Evolutionary conservation across 2,113 vertebrate genomes (phyloP).

Genomic region (Pterocles burchelli): DNA sequence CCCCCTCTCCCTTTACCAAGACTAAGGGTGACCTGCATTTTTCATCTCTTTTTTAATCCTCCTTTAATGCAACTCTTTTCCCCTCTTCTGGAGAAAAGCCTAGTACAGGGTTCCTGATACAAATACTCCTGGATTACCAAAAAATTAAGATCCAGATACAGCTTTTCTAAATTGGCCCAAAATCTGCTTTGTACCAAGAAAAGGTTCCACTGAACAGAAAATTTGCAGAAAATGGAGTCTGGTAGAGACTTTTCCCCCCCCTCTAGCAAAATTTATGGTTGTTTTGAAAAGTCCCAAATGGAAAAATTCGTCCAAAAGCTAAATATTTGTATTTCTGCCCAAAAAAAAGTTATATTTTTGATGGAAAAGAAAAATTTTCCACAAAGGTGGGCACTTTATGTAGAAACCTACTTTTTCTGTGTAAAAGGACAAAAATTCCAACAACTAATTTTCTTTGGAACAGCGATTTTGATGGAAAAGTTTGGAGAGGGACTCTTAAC

Average conservation of each 20-base stretch:
- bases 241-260: neutral
- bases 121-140: neutral
- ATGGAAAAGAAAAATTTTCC: neutral
- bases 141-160: neutral
- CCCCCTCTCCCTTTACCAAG: neutral
- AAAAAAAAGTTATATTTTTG: neutral
- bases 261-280: neutral
- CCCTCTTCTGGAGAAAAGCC: neutral
- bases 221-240: neutral
- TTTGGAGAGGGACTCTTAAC: neutral
- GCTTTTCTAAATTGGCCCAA: neutral
- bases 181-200: neutral
- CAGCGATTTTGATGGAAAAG: neutral
- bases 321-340: neutral
- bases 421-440: neutral
- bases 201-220: neutral
- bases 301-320: neutral
- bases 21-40: neutral
- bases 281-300: neutral
- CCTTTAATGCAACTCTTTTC: neutral
- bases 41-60: neutral
- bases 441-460: neutral
- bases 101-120: neutral
- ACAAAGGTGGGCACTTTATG: neutral
- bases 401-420: neutral